Conservation (phyloP, 2,113 vertebrate genomes). For the Coturnix japonica region DNA sequence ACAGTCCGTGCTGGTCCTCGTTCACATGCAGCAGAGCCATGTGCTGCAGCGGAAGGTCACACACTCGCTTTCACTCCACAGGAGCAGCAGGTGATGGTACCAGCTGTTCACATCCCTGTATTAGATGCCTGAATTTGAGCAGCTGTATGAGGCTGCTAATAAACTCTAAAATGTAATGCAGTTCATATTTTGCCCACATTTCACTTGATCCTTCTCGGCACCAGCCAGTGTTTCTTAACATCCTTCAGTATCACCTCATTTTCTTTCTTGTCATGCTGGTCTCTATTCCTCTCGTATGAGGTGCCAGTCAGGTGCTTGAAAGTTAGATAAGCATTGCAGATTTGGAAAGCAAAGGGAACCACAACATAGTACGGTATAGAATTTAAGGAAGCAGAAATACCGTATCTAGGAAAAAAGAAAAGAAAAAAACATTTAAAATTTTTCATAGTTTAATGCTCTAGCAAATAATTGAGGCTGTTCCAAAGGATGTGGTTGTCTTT, state of each 20-base stretch:
- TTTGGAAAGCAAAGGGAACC: background rate
- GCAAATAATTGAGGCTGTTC: background rate
- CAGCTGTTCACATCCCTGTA: constrained; percentile 63
- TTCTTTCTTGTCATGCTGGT: background rate
- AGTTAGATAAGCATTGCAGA: background rate
- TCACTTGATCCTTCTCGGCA: background rate
- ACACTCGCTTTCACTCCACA: constrained; percentile 32
- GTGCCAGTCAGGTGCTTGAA: background rate
- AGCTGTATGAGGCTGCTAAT: constrained; percentile 62
- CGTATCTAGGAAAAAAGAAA: background rate
- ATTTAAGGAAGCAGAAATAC: background rate
- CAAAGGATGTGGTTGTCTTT: background rate
- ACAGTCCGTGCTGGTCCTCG: rapidly evolving
- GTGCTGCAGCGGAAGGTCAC: constrained; percentile 53
- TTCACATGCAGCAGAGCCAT: background rate
- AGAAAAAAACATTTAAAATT: background rate
- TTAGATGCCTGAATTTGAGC: constrained; percentile 64
- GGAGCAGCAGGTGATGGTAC: constrained; percentile 67
- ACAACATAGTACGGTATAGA: background rate
- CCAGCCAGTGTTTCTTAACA: background rate
- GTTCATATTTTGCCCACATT: constrained; percentile 29
- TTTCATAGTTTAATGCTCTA: background rate
- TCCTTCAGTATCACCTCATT: background rate
- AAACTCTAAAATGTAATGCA: constrained; percentile 25
- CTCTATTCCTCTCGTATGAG: background rate